Base-by-base conservation (phyloP, 2,888 invertebrate species). In the Epinotia ramella region DNA sequence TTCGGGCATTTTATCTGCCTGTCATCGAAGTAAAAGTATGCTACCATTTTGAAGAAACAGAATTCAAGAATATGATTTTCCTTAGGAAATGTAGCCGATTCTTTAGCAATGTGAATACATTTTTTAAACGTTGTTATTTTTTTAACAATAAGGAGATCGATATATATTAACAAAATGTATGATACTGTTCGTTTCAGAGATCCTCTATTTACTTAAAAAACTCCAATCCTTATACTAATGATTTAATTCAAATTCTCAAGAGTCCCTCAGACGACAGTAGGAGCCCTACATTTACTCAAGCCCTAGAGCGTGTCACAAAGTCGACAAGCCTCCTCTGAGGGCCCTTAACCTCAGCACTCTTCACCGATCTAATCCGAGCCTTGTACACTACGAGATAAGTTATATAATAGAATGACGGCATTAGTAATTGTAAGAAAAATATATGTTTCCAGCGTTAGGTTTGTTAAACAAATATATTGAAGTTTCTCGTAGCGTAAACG, bases 231-330 rank as follows among this genome's bases (percentile, higher is more conserved):
- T 56, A 56, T 11, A 53, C 56, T 46, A 73, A 57, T 70, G 12
- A 66, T 71, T 71, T 75, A 71, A 75, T 75, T 70, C 24, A 44
- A 75, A 75, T 56, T 70, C 40, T 69, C 33, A 53, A 65, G 65
- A 13, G 46, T 24, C 53, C 64, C 53, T 53, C 7, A 40, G 59
- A 12, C 18, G 53, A 33, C 73, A 70, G 59, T n/a, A 53, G 46
- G 46, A 60, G 65, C 60, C 65, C 75, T 71, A 75, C 70, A 75
- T 75, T 75, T 75, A 53, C 74, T 40, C 33, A 49, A 65, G 70
- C 75, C 28, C 60, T 62, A 60, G 69, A 59, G 65, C 64, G 20
- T 71, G 60, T 66, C 71, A 65, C 70, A 69, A 64, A 70, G 75
- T 66, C 75, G 60, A 70, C 65, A 13, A 49, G 49, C n/a, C 75